Evolutionary conservation across 1,140 invertebrate species (phyloP).

Genomic region (Oncopeltus fasciatus): DNA sequence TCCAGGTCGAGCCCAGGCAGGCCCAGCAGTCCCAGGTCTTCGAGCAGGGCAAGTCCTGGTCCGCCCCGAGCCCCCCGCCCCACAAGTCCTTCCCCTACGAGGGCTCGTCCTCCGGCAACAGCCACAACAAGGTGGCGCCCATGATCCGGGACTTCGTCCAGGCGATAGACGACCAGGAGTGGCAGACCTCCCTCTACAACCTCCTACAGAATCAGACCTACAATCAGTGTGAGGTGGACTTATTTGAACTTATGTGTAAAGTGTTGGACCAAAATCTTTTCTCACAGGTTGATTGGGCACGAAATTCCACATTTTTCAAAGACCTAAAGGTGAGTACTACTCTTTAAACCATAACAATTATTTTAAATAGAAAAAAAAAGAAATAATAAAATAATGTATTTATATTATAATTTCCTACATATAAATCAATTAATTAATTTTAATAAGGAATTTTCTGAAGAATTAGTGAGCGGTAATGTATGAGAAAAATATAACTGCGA

Average conservation of each 20-base stretch:
- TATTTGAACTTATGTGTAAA: conserved; percentile 96
- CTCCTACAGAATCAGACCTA: conserved; percentile 88
- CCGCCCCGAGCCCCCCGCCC: conserved; percentile 21
- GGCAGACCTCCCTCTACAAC: conserved; percentile 78
- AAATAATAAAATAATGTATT: too few relatives aligned
- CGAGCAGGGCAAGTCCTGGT: conserved; percentile 15
- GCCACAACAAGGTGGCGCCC: conserved; percentile 51
- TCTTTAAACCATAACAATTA: background rate
- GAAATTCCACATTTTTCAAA: conserved; percentile 95
- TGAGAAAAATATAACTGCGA: too few relatives aligned
- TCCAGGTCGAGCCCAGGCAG: conserved; percentile 19
- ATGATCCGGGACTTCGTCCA: conserved; percentile 83
- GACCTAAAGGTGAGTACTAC: conserved; percentile 81
- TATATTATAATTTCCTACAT: too few relatives aligned
- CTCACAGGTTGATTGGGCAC: conserved; percentile 95
- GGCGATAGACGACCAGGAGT: conserved; percentile 84
- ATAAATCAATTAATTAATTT: too few relatives aligned
- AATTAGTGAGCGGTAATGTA: too few relatives aligned
- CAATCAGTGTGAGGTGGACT: conserved; percentile 93
- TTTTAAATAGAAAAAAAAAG: too few relatives aligned
- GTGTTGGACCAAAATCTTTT: conserved; percentile 96
- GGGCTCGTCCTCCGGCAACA: conserved; percentile 31
- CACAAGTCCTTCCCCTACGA: conserved; percentile 37
- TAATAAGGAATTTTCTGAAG: too few relatives aligned
- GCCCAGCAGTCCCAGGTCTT: conserved; percentile 10